Conservation (phyloP, 2,113 vertebrate genomes). For the Elephantulus edwardii region DNA sequence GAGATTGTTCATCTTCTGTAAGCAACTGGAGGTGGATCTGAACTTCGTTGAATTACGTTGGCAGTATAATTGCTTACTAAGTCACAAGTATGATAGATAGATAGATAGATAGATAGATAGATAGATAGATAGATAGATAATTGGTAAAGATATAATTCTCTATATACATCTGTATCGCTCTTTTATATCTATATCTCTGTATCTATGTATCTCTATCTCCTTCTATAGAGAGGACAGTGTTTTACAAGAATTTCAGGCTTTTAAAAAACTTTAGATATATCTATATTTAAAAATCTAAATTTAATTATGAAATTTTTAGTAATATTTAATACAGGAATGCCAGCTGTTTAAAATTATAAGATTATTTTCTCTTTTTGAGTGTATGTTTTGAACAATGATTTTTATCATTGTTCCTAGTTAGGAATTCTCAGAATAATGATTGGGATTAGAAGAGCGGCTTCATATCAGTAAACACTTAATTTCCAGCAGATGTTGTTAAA, state of each 20-base stretch:
- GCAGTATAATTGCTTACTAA: too few relatives aligned
- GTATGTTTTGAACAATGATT: background rate
- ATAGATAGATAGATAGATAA: too few relatives aligned
- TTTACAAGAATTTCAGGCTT: background rate
- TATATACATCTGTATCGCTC: too few relatives aligned
- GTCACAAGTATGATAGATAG: too few relatives aligned
- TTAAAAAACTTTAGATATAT: background rate
- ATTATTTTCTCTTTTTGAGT: background rate
- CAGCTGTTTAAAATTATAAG: background rate
- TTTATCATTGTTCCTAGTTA: background rate
- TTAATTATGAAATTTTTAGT: background rate
- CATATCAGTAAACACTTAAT: background rate
- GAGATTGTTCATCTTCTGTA: too few relatives aligned
- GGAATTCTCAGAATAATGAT: background rate
- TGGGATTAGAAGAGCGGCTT: background rate
- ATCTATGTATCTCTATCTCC: too few relatives aligned
- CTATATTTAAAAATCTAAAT: background rate
- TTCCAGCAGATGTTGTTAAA: constrained; percentile 9
- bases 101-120: too few relatives aligned
- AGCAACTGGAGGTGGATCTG: too few relatives aligned
- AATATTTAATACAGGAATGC: background rate
- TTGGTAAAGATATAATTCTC: too few relatives aligned
- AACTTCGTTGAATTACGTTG: too few relatives aligned
- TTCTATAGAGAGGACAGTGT: too few relatives aligned
- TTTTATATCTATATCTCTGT: too few relatives aligned